A percentile compares a stretch with the other conserved stretches of the same genome.
phyloP scores from a whole-genome alignment of 2,797 vertebrate species.

The Todus mexicanus region DNA sequence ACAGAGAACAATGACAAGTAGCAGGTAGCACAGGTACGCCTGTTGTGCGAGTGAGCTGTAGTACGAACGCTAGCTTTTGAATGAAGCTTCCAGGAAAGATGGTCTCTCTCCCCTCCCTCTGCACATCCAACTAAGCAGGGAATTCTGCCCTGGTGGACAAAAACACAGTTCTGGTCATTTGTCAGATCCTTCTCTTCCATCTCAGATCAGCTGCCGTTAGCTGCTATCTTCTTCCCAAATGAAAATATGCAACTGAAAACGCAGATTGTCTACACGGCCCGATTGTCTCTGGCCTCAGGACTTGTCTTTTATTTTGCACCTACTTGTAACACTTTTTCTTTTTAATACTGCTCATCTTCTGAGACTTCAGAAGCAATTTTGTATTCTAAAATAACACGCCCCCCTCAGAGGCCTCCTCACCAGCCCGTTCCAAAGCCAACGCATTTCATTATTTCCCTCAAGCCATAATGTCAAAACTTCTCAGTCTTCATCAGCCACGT shows the following conservation, averaged over 20 bases:
- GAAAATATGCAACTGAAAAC: background rate
- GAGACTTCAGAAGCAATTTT: background rate
- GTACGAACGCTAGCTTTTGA: background rate
- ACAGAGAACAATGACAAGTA: background rate
- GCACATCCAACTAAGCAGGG: background rate
- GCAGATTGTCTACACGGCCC: slow-evolving; percentile 59
- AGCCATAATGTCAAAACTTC: background rate
- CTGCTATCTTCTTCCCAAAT: background rate
- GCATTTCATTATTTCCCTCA: background rate
- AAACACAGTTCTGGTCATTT: background rate
- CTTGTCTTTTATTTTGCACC: background rate
- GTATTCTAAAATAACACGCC: background rate
- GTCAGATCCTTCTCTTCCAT: background rate
- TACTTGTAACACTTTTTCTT: slow-evolving; percentile 13
- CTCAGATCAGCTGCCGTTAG: background rate
- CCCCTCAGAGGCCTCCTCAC: background rate
- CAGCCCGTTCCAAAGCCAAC: slow-evolving; percentile 37
- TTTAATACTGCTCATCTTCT: slow-evolving; percentile 22
- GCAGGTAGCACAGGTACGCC: background rate
- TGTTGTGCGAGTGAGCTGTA: background rate
- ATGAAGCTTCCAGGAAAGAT: background rate
- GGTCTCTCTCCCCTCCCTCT: background rate
- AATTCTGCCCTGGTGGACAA: background rate
- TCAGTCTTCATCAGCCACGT: background rate
- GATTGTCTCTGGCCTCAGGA: slow-evolving; percentile 56